phyloP scores from a whole-genome alignment of 2,888 invertebrate species.

The Andrena flavipes region DNA sequence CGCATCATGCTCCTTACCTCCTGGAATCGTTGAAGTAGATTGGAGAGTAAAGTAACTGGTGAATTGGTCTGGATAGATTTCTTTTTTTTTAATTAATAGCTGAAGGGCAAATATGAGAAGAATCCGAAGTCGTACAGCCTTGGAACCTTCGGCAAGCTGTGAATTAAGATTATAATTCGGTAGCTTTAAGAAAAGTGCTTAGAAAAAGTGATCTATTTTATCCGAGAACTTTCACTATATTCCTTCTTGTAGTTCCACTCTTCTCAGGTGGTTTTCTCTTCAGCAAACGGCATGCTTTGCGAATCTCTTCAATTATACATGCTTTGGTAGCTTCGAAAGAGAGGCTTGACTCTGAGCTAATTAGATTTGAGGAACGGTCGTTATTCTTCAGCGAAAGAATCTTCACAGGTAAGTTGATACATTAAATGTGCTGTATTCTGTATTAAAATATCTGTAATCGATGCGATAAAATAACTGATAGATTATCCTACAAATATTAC shows the following conservation, averaged over 20 bases:
- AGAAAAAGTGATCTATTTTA: background rate
- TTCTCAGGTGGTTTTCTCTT: conserved; percentile 4
- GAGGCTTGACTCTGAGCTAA: background rate
- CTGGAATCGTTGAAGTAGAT: background rate
- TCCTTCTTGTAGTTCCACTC: background rate
- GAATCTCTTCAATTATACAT: conserved; percentile 14
- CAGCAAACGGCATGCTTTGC: conserved; percentile 30
- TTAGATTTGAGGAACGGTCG: conserved; percentile 13
- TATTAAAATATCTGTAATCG: background rate
- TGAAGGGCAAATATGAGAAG: background rate
- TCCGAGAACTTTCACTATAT: background rate
- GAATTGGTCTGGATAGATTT: background rate
- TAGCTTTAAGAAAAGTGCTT: background rate
- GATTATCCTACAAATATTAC: background rate
- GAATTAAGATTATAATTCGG: background rate
- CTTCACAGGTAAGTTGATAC: conserved; percentile 39
- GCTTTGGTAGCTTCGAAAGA: conserved; percentile 32
- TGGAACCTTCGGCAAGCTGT: background rate
- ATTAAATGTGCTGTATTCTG: background rate
- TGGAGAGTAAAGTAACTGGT: conserved; percentile 1
- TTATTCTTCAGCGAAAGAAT: background rate
- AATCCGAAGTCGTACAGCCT: background rate
- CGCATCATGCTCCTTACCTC: background rate
- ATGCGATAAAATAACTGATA: too few relatives aligned
- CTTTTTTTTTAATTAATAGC: background rate